Base-by-base conservation (phyloP, 2,797 vertebrate genomes). In the Peromyscus melanophrys region DNA sequence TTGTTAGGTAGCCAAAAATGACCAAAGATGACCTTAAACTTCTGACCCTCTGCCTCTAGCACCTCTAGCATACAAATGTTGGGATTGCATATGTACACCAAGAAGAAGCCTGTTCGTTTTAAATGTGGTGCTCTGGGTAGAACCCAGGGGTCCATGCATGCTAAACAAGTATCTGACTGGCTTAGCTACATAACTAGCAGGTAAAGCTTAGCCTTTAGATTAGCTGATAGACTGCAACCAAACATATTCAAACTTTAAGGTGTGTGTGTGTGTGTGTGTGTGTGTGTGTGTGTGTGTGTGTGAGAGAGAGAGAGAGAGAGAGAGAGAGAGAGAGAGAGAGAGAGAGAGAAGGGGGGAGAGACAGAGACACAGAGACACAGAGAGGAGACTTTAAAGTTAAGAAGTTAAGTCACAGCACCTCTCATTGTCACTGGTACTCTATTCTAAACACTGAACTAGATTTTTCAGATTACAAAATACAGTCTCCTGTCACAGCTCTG, bases 401-500 rank as follows among this genome's bases (percentile, higher is more conserved):
- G 40, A 95, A 89, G 14, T 27, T n/a, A 92, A 95, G 40, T 83
- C 94, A 86, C 25, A 46, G 31, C 65, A 40, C 17, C 25, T 25
- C 21, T 86, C 19, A 5, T 43, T 13, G 19, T 87, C 19, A 34
- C 37, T 75, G 59, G 27, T 13, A 49, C 46, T 76, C 73, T 71
- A 76, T 81, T 93, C 67, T 57, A 57, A 52, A 82, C 40, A 52
- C 65, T 90, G 93, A 87, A 95, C 83, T 87, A 81, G 31, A 84
- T 94, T 95, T 94, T 59, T 69, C 49, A 88, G 76, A 87, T 95
- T 94, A 87, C 52, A 71, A 88, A 90, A 92, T 80, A 43, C 25
- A 96, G 83, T 95, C 49, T 78, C 94, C 93, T 90, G 89, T 94
- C 81, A 93, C 93, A 46, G 57, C 84, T 95, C 55, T 59, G 85